Conservation (phyloP, 2,113 vertebrate species). For the Ahaetulla prasina region DNA sequence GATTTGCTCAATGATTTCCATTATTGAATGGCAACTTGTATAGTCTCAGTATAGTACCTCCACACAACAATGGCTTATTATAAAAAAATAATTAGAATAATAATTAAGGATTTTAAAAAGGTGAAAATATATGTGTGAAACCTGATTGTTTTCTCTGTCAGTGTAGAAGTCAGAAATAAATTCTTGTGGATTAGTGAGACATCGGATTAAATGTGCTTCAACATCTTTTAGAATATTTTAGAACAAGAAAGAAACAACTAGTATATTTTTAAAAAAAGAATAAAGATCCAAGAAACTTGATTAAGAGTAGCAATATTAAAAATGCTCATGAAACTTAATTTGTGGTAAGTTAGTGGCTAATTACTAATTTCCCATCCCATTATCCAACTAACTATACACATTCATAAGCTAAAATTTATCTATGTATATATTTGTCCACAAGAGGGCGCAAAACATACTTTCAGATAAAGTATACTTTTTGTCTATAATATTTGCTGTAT, state of each 20-base stretch:
- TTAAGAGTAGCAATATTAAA: neutral
- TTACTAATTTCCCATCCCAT: conserved; percentile 2
- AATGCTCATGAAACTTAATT: neutral
- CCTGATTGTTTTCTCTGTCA: neutral
- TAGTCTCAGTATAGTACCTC: neutral
- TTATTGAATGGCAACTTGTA: neutral
- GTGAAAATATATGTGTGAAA: neutral
- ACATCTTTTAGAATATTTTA: neutral
- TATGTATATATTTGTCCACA: conserved; percentile 1
- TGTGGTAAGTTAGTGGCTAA: fast-evolving
- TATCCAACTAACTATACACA: neutral
- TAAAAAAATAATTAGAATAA: neutral
- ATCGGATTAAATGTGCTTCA: neutral
- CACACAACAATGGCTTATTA: neutral
- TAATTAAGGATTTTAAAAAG: neutral
- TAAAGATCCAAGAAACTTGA: neutral
- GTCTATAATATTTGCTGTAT: neutral
- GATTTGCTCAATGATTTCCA: neutral
- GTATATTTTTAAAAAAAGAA: neutral
- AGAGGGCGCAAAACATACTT: conserved; percentile 3
- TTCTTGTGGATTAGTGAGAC: neutral
- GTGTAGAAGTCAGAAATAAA: neutral
- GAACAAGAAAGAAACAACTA: neutral
- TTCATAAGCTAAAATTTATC: neutral
- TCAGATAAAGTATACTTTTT: neutral